A percentile compares a stretch with the other conserved stretches of the same genome.
phyloP scores from a whole-genome alignment of 1,140 invertebrate genomes.

The Luehdorfia chinensis region DNA sequence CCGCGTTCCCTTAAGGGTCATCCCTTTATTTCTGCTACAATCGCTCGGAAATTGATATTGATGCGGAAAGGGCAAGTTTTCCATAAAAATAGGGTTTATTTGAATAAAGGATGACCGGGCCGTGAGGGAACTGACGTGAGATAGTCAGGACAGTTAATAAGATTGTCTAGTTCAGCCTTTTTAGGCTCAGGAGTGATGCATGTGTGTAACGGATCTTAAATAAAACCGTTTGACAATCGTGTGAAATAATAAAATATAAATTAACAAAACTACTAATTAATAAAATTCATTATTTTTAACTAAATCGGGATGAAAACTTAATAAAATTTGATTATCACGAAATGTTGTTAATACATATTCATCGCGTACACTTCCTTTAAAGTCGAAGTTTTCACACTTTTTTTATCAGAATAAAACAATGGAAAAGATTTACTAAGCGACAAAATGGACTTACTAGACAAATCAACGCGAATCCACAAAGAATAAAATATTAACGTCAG shows the following conservation, averaged over 20 bases:
- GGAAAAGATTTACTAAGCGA: slow-evolving; percentile 9
- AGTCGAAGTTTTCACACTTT: too few species aligned
- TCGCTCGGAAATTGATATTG: slow-evolving; percentile 75
- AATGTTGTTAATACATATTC: too few species aligned
- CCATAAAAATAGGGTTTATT: slow-evolving; percentile 77
- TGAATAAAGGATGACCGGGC: slow-evolving; percentile 73
- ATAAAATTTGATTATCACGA: too few species aligned
- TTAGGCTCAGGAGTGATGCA: slow-evolving; percentile 32
- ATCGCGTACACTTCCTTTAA: too few species aligned
- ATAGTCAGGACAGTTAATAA: slow-evolving; percentile 60
- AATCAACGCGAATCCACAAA: slow-evolving; percentile 52
- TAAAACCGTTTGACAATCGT: not conserved
- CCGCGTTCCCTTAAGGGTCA: slow-evolving; percentile 69
- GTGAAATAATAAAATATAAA: too few species aligned
- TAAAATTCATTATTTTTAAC: too few species aligned
- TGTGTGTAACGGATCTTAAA: not conserved
- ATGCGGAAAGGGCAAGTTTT: slow-evolving; percentile 74
- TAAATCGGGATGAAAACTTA: too few species aligned
- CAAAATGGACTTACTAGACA: slow-evolving; percentile 19
- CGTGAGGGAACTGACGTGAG: slow-evolving; percentile 48
- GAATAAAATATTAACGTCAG: slow-evolving; percentile 66
- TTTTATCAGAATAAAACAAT: too few species aligned
- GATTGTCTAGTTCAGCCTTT: slow-evolving; percentile 46
- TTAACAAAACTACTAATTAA: too few species aligned
- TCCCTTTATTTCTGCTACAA: slow-evolving; percentile 76